Evolutionary conservation across 2,113 vertebrate genomes (phyloP).

Genomic region (Salvelinus sp.): DNA sequence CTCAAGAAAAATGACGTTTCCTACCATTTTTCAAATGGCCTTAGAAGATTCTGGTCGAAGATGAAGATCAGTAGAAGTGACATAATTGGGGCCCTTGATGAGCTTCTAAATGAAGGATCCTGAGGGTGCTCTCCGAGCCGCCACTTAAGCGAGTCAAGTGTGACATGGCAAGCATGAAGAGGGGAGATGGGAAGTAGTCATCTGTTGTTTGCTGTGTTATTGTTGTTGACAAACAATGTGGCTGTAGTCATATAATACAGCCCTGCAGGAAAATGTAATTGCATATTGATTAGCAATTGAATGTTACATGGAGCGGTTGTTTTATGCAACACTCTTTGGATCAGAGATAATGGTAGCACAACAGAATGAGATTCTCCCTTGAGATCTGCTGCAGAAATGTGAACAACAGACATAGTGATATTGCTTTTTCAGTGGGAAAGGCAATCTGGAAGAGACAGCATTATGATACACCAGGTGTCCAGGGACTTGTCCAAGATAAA

Average conservation of each 20-base stretch:
- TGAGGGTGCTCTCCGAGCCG: constrained; percentile 32
- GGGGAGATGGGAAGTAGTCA: constrained; percentile 11
- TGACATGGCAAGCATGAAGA: constrained; percentile 29
- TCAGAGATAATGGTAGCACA: constrained; percentile 49
- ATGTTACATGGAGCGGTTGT: constrained; percentile 42
- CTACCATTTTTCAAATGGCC: constrained; percentile 22
- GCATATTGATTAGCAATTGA: constrained; percentile 64
- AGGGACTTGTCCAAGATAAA: constrained; percentile 12
- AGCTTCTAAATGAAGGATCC: constrained; percentile 14
- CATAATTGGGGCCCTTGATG: constrained; percentile 42
- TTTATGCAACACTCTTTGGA: constrained; percentile 49
- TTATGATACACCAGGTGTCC: neutral
- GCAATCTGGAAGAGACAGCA: constrained; percentile 2
- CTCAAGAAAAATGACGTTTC: constrained; percentile 1
- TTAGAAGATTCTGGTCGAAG: constrained; percentile 17
- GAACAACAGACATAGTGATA: constrained; percentile 22
- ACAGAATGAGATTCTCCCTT: constrained; percentile 13
- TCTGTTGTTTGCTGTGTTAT: constrained; percentile 14
- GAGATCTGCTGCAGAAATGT: constrained; percentile 27
- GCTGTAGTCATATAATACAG: constrained; percentile 48
- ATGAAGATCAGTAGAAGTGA: constrained; percentile 35
- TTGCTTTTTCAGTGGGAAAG: constrained; percentile 5
- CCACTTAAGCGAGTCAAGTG: constrained; percentile 37
- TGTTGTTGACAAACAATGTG: constrained; percentile 22
- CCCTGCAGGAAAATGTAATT: constrained; percentile 63